Evolutionary conservation across 1,140 invertebrate species (phyloP).

Genomic region (Zaprionus lachaisei): DNA sequence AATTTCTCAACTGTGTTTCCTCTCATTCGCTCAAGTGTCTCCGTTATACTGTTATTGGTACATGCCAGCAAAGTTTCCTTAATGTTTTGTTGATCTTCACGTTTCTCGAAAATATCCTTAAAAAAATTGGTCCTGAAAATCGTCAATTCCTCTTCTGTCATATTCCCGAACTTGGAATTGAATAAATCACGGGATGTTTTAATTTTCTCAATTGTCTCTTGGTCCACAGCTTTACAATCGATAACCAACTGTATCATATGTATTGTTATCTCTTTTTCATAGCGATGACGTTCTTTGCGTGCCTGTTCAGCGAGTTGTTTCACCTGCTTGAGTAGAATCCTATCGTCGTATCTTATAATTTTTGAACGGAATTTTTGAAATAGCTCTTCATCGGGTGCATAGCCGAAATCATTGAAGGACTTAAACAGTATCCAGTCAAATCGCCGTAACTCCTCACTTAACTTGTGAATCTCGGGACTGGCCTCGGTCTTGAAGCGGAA

Average conservation of each 20-base stretch:
- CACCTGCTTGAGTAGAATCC: background rate
- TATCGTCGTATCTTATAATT: background rate
- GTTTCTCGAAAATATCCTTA: background rate
- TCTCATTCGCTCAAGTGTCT: background rate
- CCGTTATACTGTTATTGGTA: background rate
- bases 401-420: slow-evolving; percentile 1
- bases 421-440: background rate
- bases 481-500: background rate
- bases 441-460: background rate
- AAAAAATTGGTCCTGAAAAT: background rate
- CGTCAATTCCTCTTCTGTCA: background rate
- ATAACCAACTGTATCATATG: background rate
- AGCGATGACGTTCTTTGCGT: background rate
- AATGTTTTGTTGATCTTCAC: background rate
- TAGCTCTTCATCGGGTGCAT: background rate
- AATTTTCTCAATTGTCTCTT: background rate
- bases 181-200: background rate
- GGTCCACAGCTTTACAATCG: background rate
- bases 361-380: background rate
- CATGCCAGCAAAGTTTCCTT: background rate
- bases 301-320: background rate
- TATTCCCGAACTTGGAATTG: background rate
- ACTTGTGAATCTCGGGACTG: background rate
- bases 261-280: background rate
- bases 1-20: background rate